Base-by-base conservation (phyloP, 2,797 vertebrate genomes). In the Parauchenoglanis ngamensis region DNA sequence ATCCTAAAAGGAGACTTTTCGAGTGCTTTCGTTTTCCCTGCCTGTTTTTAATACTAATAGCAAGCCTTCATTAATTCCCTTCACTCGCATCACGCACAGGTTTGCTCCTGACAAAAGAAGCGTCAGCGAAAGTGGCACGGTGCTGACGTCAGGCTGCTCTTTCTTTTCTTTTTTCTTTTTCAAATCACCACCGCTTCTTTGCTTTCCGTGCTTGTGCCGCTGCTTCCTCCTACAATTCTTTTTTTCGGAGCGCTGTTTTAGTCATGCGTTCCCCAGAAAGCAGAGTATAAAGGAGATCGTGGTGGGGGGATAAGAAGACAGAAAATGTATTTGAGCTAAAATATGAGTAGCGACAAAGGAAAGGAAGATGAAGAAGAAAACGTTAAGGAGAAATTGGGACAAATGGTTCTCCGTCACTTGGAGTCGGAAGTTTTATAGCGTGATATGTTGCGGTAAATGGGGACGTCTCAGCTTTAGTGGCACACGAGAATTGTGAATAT, bases 261-360 rank as follows among this genome's bases (percentile, higher is more conserved):
- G 65, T 73, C 68, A 52, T 35, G 0, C 6, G 21, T 44, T 49
- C 13, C n/a, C 15, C 28, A 70, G 31, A 84, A 84, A 70, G 54
- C 25, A 57, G 31, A 11, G 44, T 35, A 59, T 46, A 78, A 35
- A 67, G 83, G 25, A 56, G 35, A 65, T 2, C 10, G 4, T 23
- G 2, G 59, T 28, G n/a, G n/a, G n/a, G 12, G n/a, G 44, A 25
- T 56, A 49, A 79, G 52, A 56, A 31, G 25, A 52, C 4, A 28
- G 52, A 56, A 67, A 54, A 54, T 15, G 13, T 4, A 59, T n/a
- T 44, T 44, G 28, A 68, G 28, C 12, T 54, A 46, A 57, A 68
- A 72, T 40, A 85, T 52, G 76, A 65, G 10, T 54, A 78, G 90
- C 84, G 87, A 89, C 89, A 90, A 83, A 80, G 86, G 28, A 7